Evolutionary conservation across 2,888 invertebrate species (phyloP), one percentile per base, ranked within the genome.

Genomic region (Fissipunctia ypsillon): DNA sequence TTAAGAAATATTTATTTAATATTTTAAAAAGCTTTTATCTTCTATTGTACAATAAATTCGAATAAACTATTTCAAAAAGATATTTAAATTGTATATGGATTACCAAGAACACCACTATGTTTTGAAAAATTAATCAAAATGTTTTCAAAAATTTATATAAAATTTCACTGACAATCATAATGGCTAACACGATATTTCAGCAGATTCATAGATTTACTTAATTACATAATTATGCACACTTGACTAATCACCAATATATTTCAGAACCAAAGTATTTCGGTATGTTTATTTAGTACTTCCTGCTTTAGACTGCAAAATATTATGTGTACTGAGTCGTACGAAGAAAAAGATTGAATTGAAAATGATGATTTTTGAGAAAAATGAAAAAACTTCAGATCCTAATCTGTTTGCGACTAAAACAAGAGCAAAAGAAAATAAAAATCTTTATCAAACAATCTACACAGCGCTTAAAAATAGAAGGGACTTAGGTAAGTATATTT

Each of bases 401-500:
- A n/a, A 50, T 41, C n/a, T 41, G 16, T 25, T 61, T 41, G 7
- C 16, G 5, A 31, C 4, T 14, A 31, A 43, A 57, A 19, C 1
- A 43, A 43, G 9, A 35, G 9, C 1, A 52, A 68, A 73, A 0
- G 43, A 60, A 69, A 9, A 4, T 7, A 3, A 28, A 48, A 76
- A 50, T 43, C 19, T 80, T 31, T 25, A 28, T 14, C 12, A 56
- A 45, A 43, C 50, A 16, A 31, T 31, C 35, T 7, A 31, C 22
- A 35, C 28, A 31, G 10, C 12, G 1, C 50, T 28, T 12, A 63
- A 76, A 38, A 54, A 76, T 61, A 68, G 50, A 61, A 67, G 14
- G 35, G 25, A 63, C 72, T 54, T 60, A 67, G 64, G 48, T 10
- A 56, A 67, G 50, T 67, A 71, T 59, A 78, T 73, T 78, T 79